phyloP scores from a whole-genome alignment of 2,888 invertebrate species.

The Nomada ferruginata region DNA sequence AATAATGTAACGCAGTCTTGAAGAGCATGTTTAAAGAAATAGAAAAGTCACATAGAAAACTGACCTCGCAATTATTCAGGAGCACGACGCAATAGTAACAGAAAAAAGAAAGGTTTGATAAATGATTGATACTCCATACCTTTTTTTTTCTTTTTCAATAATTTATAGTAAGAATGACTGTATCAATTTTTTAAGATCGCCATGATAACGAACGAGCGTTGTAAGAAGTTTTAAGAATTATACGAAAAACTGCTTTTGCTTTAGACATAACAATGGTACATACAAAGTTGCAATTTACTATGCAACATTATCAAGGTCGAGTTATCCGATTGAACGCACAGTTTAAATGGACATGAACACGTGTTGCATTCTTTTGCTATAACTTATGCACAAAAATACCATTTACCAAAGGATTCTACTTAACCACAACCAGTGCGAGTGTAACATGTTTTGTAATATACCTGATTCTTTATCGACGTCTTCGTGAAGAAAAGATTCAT shows the following conservation, averaged over 20 bases:
- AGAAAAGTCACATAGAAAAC: slow-evolving; percentile 84
- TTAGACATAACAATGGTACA: slow-evolving; percentile 27
- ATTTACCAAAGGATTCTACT: slow-evolving; percentile 78
- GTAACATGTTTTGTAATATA: slow-evolving; percentile 78
- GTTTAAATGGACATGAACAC: slow-evolving; percentile 44
- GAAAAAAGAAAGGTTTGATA: slow-evolving; percentile 66
- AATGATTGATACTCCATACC: slow-evolving; percentile 62
- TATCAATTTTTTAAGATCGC: slow-evolving; percentile 22
- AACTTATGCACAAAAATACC: slow-evolving; percentile 70
- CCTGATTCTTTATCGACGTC: slow-evolving; percentile 86
- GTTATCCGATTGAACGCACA: slow-evolving; percentile 50
- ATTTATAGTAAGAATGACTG: slow-evolving; percentile 29
- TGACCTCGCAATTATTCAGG: slow-evolving; percentile 81
- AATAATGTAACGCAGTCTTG: slow-evolving; percentile 47
- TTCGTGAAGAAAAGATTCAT: slow-evolving; percentile 88
- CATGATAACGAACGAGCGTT: slow-evolving; percentile 9
- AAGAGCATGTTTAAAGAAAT: slow-evolving; percentile 78
- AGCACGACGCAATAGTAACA: slow-evolving; percentile 67
- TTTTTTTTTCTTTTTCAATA: slow-evolving; percentile 29
- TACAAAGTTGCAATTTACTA: slow-evolving; percentile 24
- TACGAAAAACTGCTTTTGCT: slow-evolving; percentile 1
- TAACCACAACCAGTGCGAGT: slow-evolving; percentile 81
- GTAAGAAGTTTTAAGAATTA: neutral
- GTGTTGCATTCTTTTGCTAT: slow-evolving; percentile 41
- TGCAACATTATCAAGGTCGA: slow-evolving; percentile 46